phyloP scores from a whole-genome alignment of 2,113 vertebrate genomes.

The Scortum barcoo region DNA sequence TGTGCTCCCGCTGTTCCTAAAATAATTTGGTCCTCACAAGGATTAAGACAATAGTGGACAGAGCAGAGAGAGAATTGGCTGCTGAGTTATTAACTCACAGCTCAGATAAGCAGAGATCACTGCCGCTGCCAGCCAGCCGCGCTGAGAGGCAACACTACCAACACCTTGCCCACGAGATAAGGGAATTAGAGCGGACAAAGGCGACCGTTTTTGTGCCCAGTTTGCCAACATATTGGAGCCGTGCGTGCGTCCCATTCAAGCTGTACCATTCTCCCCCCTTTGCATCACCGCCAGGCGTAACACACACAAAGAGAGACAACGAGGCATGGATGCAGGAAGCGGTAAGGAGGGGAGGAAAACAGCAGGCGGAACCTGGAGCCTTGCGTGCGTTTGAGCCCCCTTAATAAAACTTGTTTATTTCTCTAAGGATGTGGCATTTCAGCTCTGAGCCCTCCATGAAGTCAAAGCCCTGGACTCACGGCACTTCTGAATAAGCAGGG shows the following conservation, averaged over 20 bases:
- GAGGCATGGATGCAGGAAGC: constrained; percentile 5
- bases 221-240: constrained; percentile 41
- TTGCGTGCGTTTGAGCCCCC: constrained; percentile 11
- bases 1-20: constrained; percentile 9
- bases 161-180: constrained; percentile 69
- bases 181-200: constrained; percentile 57
- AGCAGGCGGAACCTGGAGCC: constrained; percentile 6
- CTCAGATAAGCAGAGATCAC: constrained; percentile 61
- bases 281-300: constrained; percentile 2
- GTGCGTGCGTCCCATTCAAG: constrained; percentile 29
- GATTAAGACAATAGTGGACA: constrained; percentile 61
- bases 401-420: constrained; percentile 28
- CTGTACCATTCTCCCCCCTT: not conserved
- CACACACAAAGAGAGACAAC: constrained; percentile 19
- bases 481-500: constrained; percentile 3
- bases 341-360: not conserved
- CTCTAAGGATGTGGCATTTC: constrained; percentile 62
- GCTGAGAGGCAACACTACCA: constrained; percentile 52
- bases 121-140: constrained; percentile 49
- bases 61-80: constrained; percentile 51
- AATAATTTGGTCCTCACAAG: constrained; percentile 45
- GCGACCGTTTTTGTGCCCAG: constrained; percentile 17
- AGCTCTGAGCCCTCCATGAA: not conserved
- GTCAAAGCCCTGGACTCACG: not conserved
- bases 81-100: constrained; percentile 52